phyloP scores from a whole-genome alignment of 2,113 vertebrate species.

The Sterrhoptilus dennistouni region DNA sequence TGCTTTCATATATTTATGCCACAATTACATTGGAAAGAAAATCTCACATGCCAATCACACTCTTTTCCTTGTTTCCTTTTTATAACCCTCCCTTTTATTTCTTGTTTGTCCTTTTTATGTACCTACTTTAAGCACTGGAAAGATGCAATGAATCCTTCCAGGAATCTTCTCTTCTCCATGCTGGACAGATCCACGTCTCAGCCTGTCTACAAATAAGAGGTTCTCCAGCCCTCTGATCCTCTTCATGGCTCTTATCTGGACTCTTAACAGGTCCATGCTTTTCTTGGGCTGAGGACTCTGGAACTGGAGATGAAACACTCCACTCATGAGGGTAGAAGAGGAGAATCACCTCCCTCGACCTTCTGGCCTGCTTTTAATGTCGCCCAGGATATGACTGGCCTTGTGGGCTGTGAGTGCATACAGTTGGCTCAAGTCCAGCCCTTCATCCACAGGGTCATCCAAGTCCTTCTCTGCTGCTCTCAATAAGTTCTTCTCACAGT shows the following conservation, averaged over 20 bases:
- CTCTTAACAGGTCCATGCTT: not conserved
- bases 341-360: fast-evolving
- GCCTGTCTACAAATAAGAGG: not conserved
- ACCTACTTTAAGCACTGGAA: not conserved
- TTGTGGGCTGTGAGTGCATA: not conserved
- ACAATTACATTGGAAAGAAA: not conserved
- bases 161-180: not conserved
- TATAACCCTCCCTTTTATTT: fast-evolving
- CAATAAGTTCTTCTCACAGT: not conserved
- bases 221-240: not conserved
- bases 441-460: not conserved
- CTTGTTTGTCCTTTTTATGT: not conserved
- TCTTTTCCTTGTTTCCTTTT: not conserved
- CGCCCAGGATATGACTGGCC: fast-evolving
- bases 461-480: not conserved
- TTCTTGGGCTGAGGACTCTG: not conserved
- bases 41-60: not conserved
- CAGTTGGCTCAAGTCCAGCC: not conserved
- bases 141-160: not conserved
- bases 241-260: not conserved
- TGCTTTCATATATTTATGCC: not conserved
- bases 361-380: not conserved
- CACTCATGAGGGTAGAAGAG: not conserved
- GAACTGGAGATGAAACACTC: not conserved
- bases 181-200: not conserved